A percentile compares a stretch with the other conserved stretches of the same genome.
Conservation (phyloP, 2,113 vertebrate species). For the Haemorhous mexicanus region DNA sequence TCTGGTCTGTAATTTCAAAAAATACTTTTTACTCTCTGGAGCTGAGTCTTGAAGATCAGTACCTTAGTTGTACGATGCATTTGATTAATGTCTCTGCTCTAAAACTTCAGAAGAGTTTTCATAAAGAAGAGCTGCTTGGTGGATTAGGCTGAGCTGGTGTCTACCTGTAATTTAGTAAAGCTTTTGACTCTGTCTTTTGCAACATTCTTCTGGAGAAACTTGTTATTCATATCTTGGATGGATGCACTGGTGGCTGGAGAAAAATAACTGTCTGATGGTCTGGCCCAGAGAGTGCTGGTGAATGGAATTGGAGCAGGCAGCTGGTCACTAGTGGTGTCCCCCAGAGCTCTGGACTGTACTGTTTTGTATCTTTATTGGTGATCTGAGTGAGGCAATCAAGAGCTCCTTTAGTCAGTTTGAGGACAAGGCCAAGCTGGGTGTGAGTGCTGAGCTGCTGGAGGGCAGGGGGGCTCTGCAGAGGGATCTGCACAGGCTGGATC, state of each 20-base stretch:
- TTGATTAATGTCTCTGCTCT: neutral
- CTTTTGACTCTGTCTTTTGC: neutral
- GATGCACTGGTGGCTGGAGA: neutral
- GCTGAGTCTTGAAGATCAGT: neutral
- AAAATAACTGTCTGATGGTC: neutral
- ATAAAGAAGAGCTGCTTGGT: neutral
- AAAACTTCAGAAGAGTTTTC: neutral
- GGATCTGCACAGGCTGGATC: neutral
- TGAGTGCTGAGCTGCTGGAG: neutral
- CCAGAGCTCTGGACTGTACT: neutral
- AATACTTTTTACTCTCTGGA: neutral
- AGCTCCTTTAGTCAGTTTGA: neutral
- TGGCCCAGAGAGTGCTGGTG: neutral
- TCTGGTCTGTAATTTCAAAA: neutral
- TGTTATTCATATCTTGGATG: neutral
- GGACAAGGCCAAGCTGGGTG: rapidly evolving
- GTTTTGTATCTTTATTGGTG: neutral
- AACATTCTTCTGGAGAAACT: neutral
- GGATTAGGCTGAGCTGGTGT: neutral
- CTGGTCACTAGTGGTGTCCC: neutral
- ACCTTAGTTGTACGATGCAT: neutral
- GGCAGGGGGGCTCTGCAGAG: neutral
- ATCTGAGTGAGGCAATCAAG: neutral
- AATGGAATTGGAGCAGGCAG: neutral
- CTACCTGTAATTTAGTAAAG: neutral